phyloP scores from a whole-genome alignment of 2,797 vertebrate species.

The Onychomys leucogaster region DNA sequence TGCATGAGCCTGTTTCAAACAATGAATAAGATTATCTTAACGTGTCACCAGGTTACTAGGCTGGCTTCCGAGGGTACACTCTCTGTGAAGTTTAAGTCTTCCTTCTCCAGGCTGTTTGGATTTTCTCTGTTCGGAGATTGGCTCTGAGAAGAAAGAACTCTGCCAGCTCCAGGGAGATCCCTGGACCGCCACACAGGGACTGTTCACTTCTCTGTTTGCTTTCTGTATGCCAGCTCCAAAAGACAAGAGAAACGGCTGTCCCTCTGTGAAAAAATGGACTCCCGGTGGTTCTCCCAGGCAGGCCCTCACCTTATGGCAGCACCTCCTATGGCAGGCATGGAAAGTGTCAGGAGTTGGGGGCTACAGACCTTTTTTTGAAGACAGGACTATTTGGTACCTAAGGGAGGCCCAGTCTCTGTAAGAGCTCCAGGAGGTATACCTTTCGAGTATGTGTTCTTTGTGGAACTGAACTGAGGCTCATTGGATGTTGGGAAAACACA shows the following conservation, averaged over 20 bases:
- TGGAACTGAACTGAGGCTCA: not conserved
- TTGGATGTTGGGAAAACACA: not conserved
- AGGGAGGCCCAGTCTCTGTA: not conserved
- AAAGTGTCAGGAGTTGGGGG: not conserved
- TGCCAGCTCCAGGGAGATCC: not conserved
- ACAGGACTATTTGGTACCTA: not conserved
- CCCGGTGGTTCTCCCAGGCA: not conserved
- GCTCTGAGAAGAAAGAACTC: slow-evolving; percentile 24
- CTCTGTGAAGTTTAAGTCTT: not conserved
- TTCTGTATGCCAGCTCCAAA: not conserved
- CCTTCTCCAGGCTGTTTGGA: not conserved
- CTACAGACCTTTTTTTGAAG: not conserved
- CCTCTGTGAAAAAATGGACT: not conserved
- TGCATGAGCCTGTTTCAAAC: not conserved
- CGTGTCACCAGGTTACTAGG: not conserved
- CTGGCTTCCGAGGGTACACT: not conserved
- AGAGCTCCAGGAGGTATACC: not conserved
- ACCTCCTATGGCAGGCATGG: not conserved
- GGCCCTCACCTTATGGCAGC: not conserved
- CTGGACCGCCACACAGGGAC: not conserved
- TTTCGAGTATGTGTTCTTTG: not conserved
- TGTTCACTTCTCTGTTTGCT: not conserved
- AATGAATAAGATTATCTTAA: not conserved
- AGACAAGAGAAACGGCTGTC: not conserved
- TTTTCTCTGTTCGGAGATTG: not conserved